These are phyloP conservation scores for Casuarius casuarius DNA, from an alignment of 2,113 vertebrate genomes.

Conservation along the genomic window DNA sequence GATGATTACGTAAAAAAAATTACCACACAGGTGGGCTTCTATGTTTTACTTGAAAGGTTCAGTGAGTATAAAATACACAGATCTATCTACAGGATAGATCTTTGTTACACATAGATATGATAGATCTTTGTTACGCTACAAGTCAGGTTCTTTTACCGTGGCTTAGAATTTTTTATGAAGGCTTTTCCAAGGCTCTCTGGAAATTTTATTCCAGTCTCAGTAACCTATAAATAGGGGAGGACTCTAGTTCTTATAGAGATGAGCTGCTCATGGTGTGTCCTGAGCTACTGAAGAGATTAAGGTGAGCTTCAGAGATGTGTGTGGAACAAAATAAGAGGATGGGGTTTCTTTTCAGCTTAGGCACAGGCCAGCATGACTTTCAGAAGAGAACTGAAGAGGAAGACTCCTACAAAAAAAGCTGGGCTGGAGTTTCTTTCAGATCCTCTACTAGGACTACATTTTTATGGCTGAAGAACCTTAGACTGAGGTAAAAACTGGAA, in stretches of 20 bases:
- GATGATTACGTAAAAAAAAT: background rate
- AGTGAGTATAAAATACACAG: background rate
- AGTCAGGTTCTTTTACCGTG: background rate
- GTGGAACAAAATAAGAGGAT: background rate
- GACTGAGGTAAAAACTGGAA: background rate
- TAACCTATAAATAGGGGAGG: background rate
- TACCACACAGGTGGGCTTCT: background rate
- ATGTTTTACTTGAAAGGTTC: background rate
- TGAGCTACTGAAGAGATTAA: background rate
- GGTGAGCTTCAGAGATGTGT: background rate
- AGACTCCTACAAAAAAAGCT: background rate
- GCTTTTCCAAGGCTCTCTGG: background rate
- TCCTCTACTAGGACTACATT: background rate
- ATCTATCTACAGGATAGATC: background rate
- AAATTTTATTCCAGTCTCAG: background rate
- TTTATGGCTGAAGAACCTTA: background rate
- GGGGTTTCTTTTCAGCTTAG: fast-evolving
- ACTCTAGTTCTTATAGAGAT: background rate
- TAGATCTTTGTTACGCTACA: background rate
- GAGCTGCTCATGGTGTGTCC: background rate
- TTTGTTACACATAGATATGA: background rate
- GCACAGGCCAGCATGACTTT: background rate
- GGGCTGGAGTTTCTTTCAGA: background rate
- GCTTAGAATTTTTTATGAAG: background rate
- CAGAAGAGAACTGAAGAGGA: background rate